phyloP scores from a whole-genome alignment of 2,113 vertebrate genomes.

The Oenanthe melanoleuca region DNA sequence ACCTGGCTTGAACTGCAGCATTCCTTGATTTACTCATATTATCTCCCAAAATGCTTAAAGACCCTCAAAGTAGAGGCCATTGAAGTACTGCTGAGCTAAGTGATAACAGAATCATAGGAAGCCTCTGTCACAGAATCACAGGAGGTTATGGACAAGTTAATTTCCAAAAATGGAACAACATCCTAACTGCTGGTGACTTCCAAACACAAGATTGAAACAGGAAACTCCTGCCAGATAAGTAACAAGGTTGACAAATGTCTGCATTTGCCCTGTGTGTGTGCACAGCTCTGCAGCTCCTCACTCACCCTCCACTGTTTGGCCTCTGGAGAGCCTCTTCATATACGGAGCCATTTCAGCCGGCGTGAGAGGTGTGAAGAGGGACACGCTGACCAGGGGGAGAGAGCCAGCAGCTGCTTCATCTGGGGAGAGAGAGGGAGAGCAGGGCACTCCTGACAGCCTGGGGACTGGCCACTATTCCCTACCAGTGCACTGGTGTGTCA shows the following conservation, averaged over 20 bases:
- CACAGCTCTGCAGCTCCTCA: not conserved
- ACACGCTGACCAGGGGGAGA: slow-evolving; percentile 89
- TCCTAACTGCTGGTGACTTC: not conserved
- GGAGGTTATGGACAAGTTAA: not conserved
- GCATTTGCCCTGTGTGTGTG: not conserved
- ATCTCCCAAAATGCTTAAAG: not conserved
- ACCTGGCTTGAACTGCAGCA: not conserved
- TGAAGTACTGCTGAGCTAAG: not conserved
- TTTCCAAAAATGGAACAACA: not conserved
- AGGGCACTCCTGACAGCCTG: not conserved
- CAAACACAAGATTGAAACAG: not conserved
- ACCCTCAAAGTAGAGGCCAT: not conserved
- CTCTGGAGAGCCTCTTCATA: slow-evolving; percentile 89
- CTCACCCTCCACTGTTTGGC: slow-evolving; percentile 92
- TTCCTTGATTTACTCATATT: not conserved
- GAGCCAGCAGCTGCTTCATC: slow-evolving; percentile 86
- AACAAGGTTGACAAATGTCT: not conserved
- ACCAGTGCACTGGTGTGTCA: not conserved
- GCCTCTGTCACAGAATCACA: not conserved
- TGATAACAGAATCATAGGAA: not conserved
- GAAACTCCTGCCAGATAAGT: not conserved
- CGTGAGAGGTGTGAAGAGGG: slow-evolving; percentile 85
- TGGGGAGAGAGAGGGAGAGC: not conserved
- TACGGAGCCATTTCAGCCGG: slow-evolving; percentile 89
- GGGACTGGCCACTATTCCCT: not conserved